Base-by-base conservation (phyloP, 2,888 invertebrate species). In the Diaphora mendica region DNA sequence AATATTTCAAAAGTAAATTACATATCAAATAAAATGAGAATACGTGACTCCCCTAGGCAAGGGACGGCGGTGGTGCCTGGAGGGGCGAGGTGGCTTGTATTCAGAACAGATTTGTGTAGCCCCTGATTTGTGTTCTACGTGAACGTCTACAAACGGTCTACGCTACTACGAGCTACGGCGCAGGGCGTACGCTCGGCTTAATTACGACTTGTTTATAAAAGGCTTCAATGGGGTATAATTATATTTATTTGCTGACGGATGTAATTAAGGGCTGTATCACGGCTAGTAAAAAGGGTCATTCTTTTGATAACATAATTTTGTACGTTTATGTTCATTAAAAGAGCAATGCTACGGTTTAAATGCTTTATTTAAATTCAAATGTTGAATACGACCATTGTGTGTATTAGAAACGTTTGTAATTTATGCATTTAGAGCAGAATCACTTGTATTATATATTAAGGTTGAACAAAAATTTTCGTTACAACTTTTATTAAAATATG, bases 91-190 rank as follows among this genome's bases (percentile, higher is more conserved):
- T 42, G 71, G 48, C 64, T 62, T 79, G 70, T 80, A 76, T 78
- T 79, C 64, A 69, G 73, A 80, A 74, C 73, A 79, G 77, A 78
- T 79, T 84, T 81, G 78, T 76, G 75, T 75, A 72, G 65, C 39
- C 66, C 62, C 69, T 79, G 79, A 81, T 78, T 79, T 78, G 77
- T 79, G 78, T 74, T 79, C 80, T 86, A 85, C 85, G 84, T 78
- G 85, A 77, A 73, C 74, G 82, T 83, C 86, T 86, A 82, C 82
- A 78, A 68, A 55, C 26, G 72, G 81, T 82, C 83, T 85, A 82
- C 85, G 80, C 66, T 39, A 76, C 82, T 82, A 77, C 80, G 82
- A 23, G 75, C 82, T 80, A 81, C 75, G 73, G 42, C 74, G 64
- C 77, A 79, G 70, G 62, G 65, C 26, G 65, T 64, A 55, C 26